Base-by-base conservation (phyloP, 2,888 invertebrate genomes). In the Cacoxenus indagator region DNA sequence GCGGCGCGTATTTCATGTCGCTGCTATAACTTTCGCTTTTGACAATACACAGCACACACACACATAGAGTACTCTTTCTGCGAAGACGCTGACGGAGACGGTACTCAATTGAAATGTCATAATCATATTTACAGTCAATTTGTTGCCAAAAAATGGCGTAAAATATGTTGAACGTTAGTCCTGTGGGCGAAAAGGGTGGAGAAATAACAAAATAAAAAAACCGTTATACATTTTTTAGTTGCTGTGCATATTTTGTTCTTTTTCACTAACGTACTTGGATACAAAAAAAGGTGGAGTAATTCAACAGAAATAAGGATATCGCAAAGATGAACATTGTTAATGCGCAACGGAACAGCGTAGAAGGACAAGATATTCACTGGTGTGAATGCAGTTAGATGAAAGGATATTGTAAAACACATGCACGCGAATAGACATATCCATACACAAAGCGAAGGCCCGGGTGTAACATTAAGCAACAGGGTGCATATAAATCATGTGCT, bases 71-170 rank as follows among this genome's bases (percentile, higher is more conserved):
- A 37, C 14, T 14, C 37, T 37, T 37, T 11, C 37, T 37, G 37
- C 37, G 14, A 37, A 14, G 37, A 37, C 37, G 5, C 8, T 14
- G 37, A 37, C 37, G 14, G 14, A 8, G 37, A 37, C 37, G 37
- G 37, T 37, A 65, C 69, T 62, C 72, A 77, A 71, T 75, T 76
- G 76, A 75, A 70, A 76, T 71, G 75, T 75, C 74, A 73, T 72
- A 69, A 81, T 71, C 77, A 76, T 82, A 80, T 80, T 80, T 80
- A 81, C 79, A 82, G 76, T 82, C 79, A 81, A 80, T 80, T 80
- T 80, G 79, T 72, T 74, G 67, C 19, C 55, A 31, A 67, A 61
- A 69, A 19, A 65, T 37, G 48, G 61, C 61, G 48, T 67, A 31
- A 46, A 48, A 51, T 31, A 64, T 64, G 59, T 61, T n/a, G n/a